Evolutionary conservation across 2,888 invertebrate species (phyloP), one percentile per base, ranked within the genome.

Genomic region (Drosophila mettleri): DNA sequence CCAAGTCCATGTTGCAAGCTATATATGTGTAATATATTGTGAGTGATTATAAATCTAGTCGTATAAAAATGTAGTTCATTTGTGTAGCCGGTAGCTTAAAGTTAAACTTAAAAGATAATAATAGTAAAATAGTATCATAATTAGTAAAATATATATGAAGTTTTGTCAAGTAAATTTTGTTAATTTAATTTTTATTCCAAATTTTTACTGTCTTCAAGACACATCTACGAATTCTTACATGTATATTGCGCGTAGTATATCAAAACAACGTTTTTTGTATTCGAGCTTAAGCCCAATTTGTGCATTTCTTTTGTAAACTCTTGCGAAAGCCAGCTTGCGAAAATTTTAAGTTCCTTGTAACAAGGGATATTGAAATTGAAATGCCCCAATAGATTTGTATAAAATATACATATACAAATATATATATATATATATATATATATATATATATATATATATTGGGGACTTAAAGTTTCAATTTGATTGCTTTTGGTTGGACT

Each of bases 1-100:
- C 38, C 12, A 22, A 41, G 10, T 27, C 24, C 12, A n/a, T 45
- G 18, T 22, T 22, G 22, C 9, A 9, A 39, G 22, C 33, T 54
- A 29, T 64, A 45, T 60, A 22, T 61, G 52, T 76, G 48, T 29
- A 71, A 58, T 63, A 78, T 76, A 88, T 79, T 88, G 85, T 84
- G 87, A 83, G 85, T 85, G 85, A 85, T 85, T 88, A 81, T 69
- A 74, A 85, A 86, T 84, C 85, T 85, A 85, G 85, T 85, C 85
- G 84, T 76, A 73, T 76, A 70, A 73, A 58, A 49, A 57, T 52
- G 18, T n/a, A 54, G 57, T 67, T 57, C 62, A 52, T 39, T 52
- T 62, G 24, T 33, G 45, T 49, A 69, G 57, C 24, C 33, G 43
- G 9, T 70, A 59, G 55, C 14, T 7, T 65, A 55, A 55, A 14